Evolutionary conservation across 2,888 invertebrate genomes (phyloP).

Genomic region (Emmelina monodactyla): DNA sequence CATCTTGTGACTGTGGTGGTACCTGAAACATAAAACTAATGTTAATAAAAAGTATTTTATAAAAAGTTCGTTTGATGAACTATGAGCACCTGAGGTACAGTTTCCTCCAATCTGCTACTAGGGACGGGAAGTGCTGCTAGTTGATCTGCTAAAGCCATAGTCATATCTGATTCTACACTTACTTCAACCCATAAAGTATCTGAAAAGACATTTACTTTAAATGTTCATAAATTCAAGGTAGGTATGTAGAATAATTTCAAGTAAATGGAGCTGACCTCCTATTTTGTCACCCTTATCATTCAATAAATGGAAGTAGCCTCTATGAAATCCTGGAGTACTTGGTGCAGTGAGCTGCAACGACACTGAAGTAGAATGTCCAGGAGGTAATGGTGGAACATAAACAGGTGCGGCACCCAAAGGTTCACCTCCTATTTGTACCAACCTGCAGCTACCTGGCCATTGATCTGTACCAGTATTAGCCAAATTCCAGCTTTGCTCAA

Average conservation of each 20-base stretch:
- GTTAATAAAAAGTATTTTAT: conserved; percentile 2
- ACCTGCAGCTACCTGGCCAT: conserved; percentile 88
- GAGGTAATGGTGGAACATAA: conserved; percentile 74
- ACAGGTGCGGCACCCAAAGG: conserved; percentile 54
- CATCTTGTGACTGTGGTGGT: conserved; percentile 51
- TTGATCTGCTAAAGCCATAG: conserved; percentile 83
- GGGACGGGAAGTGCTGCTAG: conserved; percentile 61
- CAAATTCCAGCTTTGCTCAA: conserved; percentile 88
- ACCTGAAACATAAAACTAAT: conserved; percentile 41
- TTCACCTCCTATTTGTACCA: conserved; percentile 76
- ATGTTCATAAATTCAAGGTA: neutral
- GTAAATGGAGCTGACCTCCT: conserved; percentile 84
- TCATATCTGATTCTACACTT: conserved; percentile 81
- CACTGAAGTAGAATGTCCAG: conserved; percentile 79
- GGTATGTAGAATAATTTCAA: conserved; percentile 1
- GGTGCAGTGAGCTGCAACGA: conserved; percentile 85
- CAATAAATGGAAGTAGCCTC: conserved; percentile 90
- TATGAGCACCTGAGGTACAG: conserved; percentile 30
- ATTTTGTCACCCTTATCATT: conserved; percentile 89
- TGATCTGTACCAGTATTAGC: conserved; percentile 85
- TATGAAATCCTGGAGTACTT: conserved; percentile 73
- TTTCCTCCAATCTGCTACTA: conserved; percentile 45
- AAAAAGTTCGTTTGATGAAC: neutral
- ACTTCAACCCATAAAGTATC: conserved; percentile 85
- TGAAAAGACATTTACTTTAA: conserved; percentile 31